Evolutionary conservation across 1,140 invertebrate species (phyloP), one percentile per base, ranked within the genome.

Genomic region (Heliconius eleuchia): DNA sequence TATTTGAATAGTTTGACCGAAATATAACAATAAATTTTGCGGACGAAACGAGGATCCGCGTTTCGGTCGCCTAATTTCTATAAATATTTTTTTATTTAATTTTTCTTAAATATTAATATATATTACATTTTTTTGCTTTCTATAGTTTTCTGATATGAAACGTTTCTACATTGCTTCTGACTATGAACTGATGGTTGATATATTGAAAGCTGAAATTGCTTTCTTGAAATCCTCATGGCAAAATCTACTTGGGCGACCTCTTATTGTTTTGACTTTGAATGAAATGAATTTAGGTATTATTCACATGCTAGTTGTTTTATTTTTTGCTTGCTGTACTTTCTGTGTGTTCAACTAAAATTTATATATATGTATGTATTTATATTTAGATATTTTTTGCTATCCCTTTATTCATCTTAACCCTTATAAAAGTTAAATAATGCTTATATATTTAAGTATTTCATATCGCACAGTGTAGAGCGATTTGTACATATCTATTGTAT

Each of bases 111-210:
- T 66, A 66, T 16, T 66, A 66, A 66, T 66, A 66, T 66, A 30
- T 66, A 30, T 30, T 6, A 11, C 4, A 30, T 30, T 60, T 9
- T 23, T 92, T 88, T 88, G 87, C 92, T 92, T 30, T 94, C 89
- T 80, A 92, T 96, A 99, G 99, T 98, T 99, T 95, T 98, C 98
- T 95, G 98, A 99, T 96, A 97, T 98, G 95, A 97, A 97, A 89
- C 96, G 98, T 90, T 99, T 99, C 96, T 99, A 99, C 97, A 98
- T 99, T 91, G 98, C 98, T 92, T 98, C 98, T 88, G 98, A 99
- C 95, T 98, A 98, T 95, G 98, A 99, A 95, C 96, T 99, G 93
- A 97, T 99, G 97, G 98, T 99, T 93, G 98, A 99, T 96, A 99
- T 98, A 94, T 98, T 99, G 95, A 99, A 98, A 96, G 97, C 97